These are phyloP conservation scores for Nysson spinosus DNA, from an alignment of 2,888 invertebrate genomes.

Conservation along the genomic window DNA sequence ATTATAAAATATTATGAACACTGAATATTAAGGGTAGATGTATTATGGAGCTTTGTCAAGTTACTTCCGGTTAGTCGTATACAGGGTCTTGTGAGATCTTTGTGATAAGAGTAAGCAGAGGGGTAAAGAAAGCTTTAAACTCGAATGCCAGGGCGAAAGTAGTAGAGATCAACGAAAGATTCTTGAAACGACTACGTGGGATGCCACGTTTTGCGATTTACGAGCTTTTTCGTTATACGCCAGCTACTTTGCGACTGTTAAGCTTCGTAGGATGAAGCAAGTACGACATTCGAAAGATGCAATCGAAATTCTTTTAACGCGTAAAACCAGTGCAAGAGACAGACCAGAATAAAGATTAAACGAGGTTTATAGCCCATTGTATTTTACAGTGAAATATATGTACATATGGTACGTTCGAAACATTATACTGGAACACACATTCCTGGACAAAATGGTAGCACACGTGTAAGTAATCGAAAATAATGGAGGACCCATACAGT, in stretches of 20 bases:
- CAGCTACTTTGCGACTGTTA: constrained; percentile 30
- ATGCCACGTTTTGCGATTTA: neutral
- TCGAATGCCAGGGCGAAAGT: neutral
- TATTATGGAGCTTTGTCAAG: no score
- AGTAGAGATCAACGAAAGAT: neutral
- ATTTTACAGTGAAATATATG: neutral
- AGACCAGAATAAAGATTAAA: neutral
- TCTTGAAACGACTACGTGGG: neutral
- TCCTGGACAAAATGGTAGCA: no score
- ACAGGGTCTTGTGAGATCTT: no score
- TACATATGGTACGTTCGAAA: no score
- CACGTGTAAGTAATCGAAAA: no score
- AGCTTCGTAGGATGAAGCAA: constrained; percentile 19
- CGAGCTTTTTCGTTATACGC: constrained; percentile 3
- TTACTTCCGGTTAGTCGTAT: no score
- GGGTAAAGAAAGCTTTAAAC: no score
- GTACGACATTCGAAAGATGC: constrained; percentile 21
- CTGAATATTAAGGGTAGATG: no score
- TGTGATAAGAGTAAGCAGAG: no score
- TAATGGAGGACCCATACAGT: no score
- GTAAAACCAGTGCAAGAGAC: constrained; percentile 10
- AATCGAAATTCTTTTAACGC: constrained; percentile 21
- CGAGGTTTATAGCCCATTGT: neutral
- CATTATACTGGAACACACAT: no score
- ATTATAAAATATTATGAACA: no score